phyloP scores from a whole-genome alignment of 1,140 invertebrate species.

The Drosophila orosa region DNA sequence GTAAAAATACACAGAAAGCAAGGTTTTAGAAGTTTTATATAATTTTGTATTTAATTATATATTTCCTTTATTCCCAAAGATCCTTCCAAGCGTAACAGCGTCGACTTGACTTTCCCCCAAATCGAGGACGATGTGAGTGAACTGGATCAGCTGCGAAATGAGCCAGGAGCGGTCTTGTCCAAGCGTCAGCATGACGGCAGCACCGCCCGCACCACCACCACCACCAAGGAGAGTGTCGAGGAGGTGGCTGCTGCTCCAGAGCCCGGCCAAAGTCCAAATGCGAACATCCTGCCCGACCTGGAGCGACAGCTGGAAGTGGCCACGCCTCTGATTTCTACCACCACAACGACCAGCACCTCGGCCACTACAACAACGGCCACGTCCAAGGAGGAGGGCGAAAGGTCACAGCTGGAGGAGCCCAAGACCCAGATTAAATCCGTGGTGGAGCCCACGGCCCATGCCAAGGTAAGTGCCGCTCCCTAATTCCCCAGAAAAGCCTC shows the following conservation, averaged over 20 bases:
- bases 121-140: conserved; percentile 80
- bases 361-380: conserved; percentile 67
- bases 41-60: not conserved
- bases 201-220: conserved; percentile 63
- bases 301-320: conserved; percentile 76
- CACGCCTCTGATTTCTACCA: conserved; percentile 69
- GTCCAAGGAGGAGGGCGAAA: conserved; percentile 66
- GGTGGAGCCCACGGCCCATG: conserved; percentile 64
- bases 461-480: conserved; percentile 24
- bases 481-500: not conserved
- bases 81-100: conserved; percentile 50
- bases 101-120: conserved; percentile 52
- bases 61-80: conserved; percentile 15
- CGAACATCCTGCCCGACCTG: conserved; percentile 61
- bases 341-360: conserved; percentile 71
- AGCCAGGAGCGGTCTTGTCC: conserved; percentile 25
- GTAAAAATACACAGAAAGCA: no score
- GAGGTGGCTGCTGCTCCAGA: conserved; percentile 53
- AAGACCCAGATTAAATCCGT: conserved; percentile 56
- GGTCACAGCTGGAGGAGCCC: conserved; percentile 65
- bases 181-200: conserved; percentile 68
- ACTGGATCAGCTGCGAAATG: conserved; percentile 68
- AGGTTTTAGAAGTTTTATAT: not conserved
- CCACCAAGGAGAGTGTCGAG: conserved; percentile 69
- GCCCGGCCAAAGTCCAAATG: conserved; percentile 14